These are phyloP conservation scores for Tympanuchus pallidicinctus DNA, from an alignment of 2,113 vertebrate species.

Conservation along the genomic window DNA sequence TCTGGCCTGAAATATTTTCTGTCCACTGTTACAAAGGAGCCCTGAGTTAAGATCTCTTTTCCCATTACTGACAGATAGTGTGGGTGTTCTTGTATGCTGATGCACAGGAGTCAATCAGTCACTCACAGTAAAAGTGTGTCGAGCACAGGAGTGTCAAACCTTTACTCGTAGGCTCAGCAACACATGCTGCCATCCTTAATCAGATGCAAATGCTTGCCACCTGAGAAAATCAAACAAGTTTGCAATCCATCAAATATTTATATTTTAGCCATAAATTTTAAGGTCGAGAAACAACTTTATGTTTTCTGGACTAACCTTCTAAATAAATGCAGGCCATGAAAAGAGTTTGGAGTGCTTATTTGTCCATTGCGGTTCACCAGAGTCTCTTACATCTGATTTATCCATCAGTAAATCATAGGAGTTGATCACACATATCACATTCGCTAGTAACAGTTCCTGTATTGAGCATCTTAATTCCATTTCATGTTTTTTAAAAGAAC, in stretches of 20 bases:
- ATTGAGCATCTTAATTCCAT: background rate
- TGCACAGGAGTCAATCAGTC: background rate
- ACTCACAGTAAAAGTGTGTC: rapidly evolving
- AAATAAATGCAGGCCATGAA: background rate
- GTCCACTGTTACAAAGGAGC: background rate
- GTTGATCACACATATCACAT: background rate
- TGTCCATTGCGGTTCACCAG: background rate
- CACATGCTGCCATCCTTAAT: background rate
- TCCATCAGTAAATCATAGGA: conserved; percentile 2
- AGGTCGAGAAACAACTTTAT: background rate
- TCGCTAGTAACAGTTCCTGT: background rate
- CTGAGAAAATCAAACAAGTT: background rate
- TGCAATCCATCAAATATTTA: background rate
- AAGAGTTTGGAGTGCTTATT: background rate
- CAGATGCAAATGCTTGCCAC: background rate
- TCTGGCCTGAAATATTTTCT: background rate
- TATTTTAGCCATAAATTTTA: background rate
- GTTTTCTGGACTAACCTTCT: background rate
- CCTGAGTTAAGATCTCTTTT: background rate
- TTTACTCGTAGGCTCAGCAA: background rate
- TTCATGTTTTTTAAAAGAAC: background rate
- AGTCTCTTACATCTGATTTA: background rate
- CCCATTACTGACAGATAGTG: rapidly evolving
- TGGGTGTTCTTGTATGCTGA: background rate
- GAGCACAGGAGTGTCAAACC: background rate